Evolutionary conservation across 2,888 invertebrate genomes (phyloP), one percentile per base, ranked within the genome.

Genomic region (Serripes groenlandicus): DNA sequence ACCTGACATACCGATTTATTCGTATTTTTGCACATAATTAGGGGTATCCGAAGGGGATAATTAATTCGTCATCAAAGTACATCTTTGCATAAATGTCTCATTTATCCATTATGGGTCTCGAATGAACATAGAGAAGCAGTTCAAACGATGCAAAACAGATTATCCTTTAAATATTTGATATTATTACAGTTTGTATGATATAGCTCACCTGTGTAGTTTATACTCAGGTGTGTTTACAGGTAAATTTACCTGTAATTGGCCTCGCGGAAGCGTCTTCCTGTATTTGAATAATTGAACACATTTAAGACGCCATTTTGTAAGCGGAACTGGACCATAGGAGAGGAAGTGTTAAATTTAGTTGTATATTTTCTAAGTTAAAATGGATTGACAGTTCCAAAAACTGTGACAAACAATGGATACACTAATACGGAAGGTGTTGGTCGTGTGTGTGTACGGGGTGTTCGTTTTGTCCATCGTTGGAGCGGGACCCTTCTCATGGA

Each of bases 401-500:
- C 68, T 64, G 76, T 54, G 23, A 54, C 21, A 56, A 68, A 85
- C 15, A 21, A 71, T 86, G 86, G 76, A 77, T n/a, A 74, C 54
- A 23, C 23, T 68, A 30, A n/a, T n/a, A n/a, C 58, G 71, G 30
- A 74, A 70, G 49, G 75, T 74, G 49, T 72, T 85, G 7, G 81
- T 78, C 15, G 71, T 78, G 56, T 84, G 66, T 26, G 64, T 89
- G 58, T 81, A 88, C 74, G 83, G 77, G 23, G 71, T 90, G 28
- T 77, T 87, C 3, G 83, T 84, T 34, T 30, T 85, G 52, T 83
- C 85, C 35, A 42, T 83, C 32, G 85, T 88, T 5, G 56, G 56
- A 78, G 82, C 21, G 78, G 81, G 49, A 80, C 81, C 94, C 0
- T 94, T 91, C 81, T 97, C 98, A 93, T 99, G 99, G 98, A 98